Conservation (phyloP, 1,140 invertebrate species). For the Cydia fagiglandana region DNA sequence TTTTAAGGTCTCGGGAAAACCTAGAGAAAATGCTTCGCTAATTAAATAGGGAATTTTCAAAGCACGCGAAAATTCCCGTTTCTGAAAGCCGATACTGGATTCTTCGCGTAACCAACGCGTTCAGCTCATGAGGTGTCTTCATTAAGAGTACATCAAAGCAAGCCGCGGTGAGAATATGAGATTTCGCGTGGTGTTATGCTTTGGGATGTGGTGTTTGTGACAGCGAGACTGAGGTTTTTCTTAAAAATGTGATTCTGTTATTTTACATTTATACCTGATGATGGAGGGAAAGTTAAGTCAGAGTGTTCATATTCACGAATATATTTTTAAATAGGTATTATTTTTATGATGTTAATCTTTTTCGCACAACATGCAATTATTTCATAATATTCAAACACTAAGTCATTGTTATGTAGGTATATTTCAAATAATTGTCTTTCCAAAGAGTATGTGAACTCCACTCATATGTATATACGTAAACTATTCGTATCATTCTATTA, state of each 20-base stretch:
- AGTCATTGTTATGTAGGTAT: too few relatives aligned
- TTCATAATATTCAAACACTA: too few relatives aligned
- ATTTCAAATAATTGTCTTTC: too few relatives aligned
- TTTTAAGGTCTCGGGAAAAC: neutral
- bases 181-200: constrained; percentile 20
- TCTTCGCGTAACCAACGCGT: constrained; percentile 5
- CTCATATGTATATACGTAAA: too few relatives aligned
- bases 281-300: too few relatives aligned
- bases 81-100: constrained; percentile 30
- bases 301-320: too few relatives aligned
- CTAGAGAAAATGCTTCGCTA: constrained; percentile 3
- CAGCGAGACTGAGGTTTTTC: neutral
- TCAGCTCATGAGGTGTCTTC: constrained; percentile 25
- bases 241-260: neutral
- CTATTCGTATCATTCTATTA: too few relatives aligned
- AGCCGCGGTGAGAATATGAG: constrained; percentile 30
- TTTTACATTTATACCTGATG: too few relatives aligned
- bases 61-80: constrained; percentile 6
- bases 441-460: too few relatives aligned
- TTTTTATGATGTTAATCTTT: too few relatives aligned
- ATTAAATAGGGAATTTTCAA: constrained; percentile 11
- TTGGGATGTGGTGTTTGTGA: neutral
- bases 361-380: too few relatives aligned
- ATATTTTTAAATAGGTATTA: too few relatives aligned
- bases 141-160: constrained; percentile 30